A percentile compares a stretch with the other conserved stretches of the same genome.
These are phyloP conservation scores for Pteruthius melanotis DNA, from an alignment of 2,113 vertebrate species.

Conservation along the genomic window DNA sequence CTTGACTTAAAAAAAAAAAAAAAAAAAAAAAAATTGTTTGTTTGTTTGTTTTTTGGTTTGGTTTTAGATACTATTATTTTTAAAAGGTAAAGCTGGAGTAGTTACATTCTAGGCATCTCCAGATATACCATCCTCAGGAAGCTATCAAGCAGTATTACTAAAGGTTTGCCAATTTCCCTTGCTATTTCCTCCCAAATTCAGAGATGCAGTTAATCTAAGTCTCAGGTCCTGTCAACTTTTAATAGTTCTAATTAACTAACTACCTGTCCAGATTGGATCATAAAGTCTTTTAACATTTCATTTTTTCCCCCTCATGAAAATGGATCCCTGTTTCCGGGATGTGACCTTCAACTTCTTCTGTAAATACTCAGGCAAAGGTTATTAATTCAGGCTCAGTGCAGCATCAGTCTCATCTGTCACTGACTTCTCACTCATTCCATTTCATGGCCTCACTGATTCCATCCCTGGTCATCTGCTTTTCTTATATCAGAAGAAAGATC, in stretches of 20 bases:
- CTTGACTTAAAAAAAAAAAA: neutral
- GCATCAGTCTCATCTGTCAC: constrained; percentile 55
- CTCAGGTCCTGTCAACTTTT: constrained; percentile 64
- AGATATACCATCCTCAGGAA: neutral
- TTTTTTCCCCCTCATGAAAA: constrained; percentile 59
- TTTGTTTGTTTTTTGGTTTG: neutral
- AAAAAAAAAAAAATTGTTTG: neutral
- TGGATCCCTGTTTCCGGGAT: constrained; percentile 47
- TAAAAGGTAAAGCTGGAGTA: neutral
- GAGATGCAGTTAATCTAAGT: constrained; percentile 62
- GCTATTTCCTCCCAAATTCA: constrained; percentile 34
- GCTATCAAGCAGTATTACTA: constrained; percentile 4
- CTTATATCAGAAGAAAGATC: constrained; percentile 22
- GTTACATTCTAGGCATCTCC: neutral
- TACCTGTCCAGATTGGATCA: constrained; percentile 54
- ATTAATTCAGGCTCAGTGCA: constrained; percentile 27
- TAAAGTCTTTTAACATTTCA: constrained; percentile 72
- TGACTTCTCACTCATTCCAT: constrained; percentile 35
- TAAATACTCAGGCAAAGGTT: constrained; percentile 54
- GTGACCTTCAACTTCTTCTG: constrained; percentile 66
- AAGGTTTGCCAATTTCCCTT: constrained; percentile 55
- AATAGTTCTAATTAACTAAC: constrained; percentile 73
- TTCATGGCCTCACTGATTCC: neutral
- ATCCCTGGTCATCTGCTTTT: constrained; percentile 37
- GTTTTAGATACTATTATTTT: neutral